Evolutionary conservation across 1,140 invertebrate genomes (phyloP), one percentile per base, ranked within the genome.

Genomic region (Ceratitis capitata): DNA sequence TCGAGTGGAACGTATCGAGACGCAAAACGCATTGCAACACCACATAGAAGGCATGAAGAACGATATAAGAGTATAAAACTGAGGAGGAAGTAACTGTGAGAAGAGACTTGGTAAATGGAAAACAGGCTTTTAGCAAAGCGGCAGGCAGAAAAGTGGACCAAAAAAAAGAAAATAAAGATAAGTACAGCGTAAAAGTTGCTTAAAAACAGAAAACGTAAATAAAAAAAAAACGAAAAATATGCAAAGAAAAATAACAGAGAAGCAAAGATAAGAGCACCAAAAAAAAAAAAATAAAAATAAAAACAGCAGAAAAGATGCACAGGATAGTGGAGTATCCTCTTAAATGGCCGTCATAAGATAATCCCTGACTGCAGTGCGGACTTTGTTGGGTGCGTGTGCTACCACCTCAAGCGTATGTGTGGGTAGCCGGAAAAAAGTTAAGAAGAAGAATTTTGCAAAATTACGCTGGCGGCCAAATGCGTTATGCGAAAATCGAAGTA

Each of bases 1-100:
- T 86, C 86, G 85, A 86, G 86, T 86, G 85, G 86, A 86, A 86
- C 86, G 84, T 83, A 86, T 86, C 83, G 83, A 84, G 56, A 83
- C 82, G 64, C 45, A 42, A 85, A 53, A 74, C 58, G 83, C 58
- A 10, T 82, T 64, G 39, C 23, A 47, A 47, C 56, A 45, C 51
- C 51, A 83, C 45, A 58, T 82, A 82, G 35, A 42, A 82, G 23
- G 51, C 35, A 74, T 85, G 42, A 58, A 84, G 12, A 45, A 78
- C 42, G 39, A n/a, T 78, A 78, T 9, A 42, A 78, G 4, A 23
- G 35, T 10, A 5, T 26, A 47, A 10, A 1, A 12, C 7, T 9
- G 16, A 82, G 29, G 32, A 56, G 29, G 64, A 49, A 78, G 51
- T 19, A 23, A 26, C 32, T 23, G 42, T 49, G 32, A 23, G 47